These are phyloP conservation scores for Podabrus alpinus DNA, from an alignment of 2,888 invertebrate genomes.

Conservation along the genomic window DNA sequence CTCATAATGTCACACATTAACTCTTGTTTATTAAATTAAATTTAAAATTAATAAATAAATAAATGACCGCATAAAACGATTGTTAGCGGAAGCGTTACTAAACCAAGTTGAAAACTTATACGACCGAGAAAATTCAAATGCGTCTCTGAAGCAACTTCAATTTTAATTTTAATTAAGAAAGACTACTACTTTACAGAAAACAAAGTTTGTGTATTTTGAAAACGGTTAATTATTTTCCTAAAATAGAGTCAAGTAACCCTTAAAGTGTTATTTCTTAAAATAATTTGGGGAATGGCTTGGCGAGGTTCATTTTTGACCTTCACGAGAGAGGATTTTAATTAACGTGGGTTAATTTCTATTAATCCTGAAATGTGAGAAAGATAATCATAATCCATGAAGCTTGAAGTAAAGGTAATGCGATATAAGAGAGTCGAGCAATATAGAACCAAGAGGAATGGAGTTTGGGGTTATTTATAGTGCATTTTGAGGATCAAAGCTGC, in stretches of 20 bases:
- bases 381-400: constrained; percentile 16
- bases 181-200: background rate
- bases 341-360: constrained; percentile 12
- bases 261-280: background rate
- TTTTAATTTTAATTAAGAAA: constrained; percentile 11
- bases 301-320: background rate
- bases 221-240: background rate
- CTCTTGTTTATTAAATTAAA: constrained; percentile 15
- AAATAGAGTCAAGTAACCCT: background rate
- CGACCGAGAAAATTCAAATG: background rate
- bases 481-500: constrained; percentile 37
- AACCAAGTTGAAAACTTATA: background rate
- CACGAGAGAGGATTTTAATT: background rate
- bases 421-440: constrained; percentile 23
- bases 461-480: constrained; percentile 40
- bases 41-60: background rate
- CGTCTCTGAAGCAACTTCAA: background rate
- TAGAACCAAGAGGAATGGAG: constrained; percentile 36
- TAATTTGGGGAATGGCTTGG: background rate
- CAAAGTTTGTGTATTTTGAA: background rate
- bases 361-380: constrained; percentile 11
- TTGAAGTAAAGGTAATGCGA: constrained; percentile 4
- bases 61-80: background rate
- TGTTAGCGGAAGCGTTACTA: background rate
- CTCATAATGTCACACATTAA: constrained; percentile 12